Evolutionary conservation across 2,113 vertebrate species (phyloP).

Genomic region (Mohoua ochrocephala): DNA sequence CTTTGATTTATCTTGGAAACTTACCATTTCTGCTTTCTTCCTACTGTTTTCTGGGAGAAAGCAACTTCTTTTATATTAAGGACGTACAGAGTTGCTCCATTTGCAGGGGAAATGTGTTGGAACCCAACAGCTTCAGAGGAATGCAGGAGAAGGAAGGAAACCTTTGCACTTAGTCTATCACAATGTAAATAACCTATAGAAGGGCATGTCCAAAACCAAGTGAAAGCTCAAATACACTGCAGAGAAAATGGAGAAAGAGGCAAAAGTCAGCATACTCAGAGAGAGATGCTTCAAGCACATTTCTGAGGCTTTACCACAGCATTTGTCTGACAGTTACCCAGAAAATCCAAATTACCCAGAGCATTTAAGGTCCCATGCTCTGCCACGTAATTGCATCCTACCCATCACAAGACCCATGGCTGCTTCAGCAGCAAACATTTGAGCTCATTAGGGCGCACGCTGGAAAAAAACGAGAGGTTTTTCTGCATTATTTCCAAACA

Average conservation of each 20-base stretch:
- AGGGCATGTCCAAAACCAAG: background rate
- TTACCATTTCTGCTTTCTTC: background rate
- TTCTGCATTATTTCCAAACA: background rate
- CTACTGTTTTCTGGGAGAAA: background rate
- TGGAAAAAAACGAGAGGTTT: background rate
- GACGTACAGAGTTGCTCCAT: background rate
- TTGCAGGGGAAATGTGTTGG: background rate
- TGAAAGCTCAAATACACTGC: background rate
- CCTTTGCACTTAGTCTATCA: background rate
- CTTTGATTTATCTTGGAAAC: background rate
- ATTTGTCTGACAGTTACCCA: background rate
- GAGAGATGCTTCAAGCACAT: background rate
- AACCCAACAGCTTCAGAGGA: background rate
- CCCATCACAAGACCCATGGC: background rate
- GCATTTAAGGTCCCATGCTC: background rate
- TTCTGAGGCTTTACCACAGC: background rate
- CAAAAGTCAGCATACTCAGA: background rate
- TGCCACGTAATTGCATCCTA: background rate
- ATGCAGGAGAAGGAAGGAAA: background rate
- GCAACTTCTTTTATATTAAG: background rate
- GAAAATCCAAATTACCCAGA: background rate
- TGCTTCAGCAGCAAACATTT: background rate
- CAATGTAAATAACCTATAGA: background rate
- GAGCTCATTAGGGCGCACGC: background rate
- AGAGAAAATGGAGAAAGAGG: background rate